A percentile compares a stretch with the other conserved stretches of the same genome.
Conservation (phyloP, 2,113 vertebrate genomes). For the Rhinichthys klamathensis region DNA sequence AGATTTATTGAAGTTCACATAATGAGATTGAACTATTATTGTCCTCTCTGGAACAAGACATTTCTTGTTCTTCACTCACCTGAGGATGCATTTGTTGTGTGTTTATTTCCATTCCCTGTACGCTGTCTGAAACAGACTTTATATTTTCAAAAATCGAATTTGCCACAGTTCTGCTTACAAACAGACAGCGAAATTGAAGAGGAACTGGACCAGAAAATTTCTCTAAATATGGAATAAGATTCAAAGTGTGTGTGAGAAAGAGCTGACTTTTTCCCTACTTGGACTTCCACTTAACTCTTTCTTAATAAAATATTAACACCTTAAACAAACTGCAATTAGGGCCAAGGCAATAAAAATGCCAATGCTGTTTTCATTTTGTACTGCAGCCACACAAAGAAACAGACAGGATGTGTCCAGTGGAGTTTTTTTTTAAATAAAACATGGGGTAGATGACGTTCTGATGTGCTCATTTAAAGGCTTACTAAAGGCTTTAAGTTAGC, state of each 20-base stretch:
- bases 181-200: slow-evolving; percentile 30
- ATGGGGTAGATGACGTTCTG: neutral
- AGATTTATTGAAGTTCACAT: slow-evolving; percentile 21
- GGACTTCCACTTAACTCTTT: slow-evolving; percentile 12
- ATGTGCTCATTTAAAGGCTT: neutral
- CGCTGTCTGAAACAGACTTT: neutral
- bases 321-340: slow-evolving; percentile 40
- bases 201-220: slow-evolving; percentile 41
- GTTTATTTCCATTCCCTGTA: neutral
- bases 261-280: neutral
- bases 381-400: neutral
- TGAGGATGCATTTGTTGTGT: slow-evolving; percentile 20
- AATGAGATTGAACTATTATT: slow-evolving; percentile 28
- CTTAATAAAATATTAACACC: slow-evolving; percentile 50
- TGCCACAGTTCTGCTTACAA: slow-evolving; percentile 25
- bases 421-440: neutral
- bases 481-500: neutral
- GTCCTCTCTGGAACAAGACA: neutral
- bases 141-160: slow-evolving; percentile 28
- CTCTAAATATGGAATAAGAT: slow-evolving; percentile 38
- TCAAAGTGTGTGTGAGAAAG: slow-evolving; percentile 4
- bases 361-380: neutral
- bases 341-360: slow-evolving; percentile 4
- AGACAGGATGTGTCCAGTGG: neutral
- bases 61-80: slow-evolving; percentile 7